These are phyloP conservation scores for Drosophila obscura DNA, from an alignment of 1,140 invertebrate species.

Conservation along the genomic window DNA sequence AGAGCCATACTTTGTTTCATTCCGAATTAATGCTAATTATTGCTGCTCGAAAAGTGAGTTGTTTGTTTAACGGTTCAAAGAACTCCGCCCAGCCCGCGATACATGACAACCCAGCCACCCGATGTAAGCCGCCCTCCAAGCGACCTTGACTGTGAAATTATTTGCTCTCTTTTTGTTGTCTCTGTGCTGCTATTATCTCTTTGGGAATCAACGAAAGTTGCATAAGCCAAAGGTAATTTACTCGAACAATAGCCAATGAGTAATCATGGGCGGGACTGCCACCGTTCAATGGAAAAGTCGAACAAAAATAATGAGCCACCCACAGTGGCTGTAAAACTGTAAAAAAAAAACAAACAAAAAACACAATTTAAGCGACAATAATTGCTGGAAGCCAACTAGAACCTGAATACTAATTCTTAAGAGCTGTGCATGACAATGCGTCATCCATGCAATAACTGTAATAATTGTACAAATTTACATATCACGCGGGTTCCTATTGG, in stretches of 20 bases:
- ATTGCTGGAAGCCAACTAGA: slow-evolving; percentile 1
- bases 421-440: background rate
- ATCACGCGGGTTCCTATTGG: too few species aligned
- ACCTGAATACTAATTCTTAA: background rate
- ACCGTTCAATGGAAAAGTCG: slow-evolving; percentile 52
- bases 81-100: slow-evolving; percentile 7
- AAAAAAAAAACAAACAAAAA: background rate
- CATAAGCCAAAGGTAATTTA: slow-evolving; percentile 65
- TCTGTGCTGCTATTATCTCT: slow-evolving; percentile 17
- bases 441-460: background rate
- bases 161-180: slow-evolving; percentile 13
- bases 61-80: slow-evolving; percentile 16
- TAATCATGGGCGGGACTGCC: slow-evolving; percentile 40
- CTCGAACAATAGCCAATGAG: slow-evolving; percentile 48
- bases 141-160: slow-evolving; percentile 72
- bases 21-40: too few species aligned
- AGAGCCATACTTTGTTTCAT: too few species aligned
- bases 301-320: slow-evolving; percentile 18
- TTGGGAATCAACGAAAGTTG: slow-evolving; percentile 46
- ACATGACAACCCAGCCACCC: background rate
- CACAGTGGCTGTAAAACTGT: slow-evolving; percentile 50
- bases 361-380: background rate
- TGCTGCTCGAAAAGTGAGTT: too few species aligned
- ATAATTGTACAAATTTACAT: too few species aligned
- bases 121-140: slow-evolving; percentile 32